These are phyloP conservation scores for Tuta absoluta DNA, from an alignment of 2,888 invertebrate genomes.

Conservation along the genomic window DNA sequence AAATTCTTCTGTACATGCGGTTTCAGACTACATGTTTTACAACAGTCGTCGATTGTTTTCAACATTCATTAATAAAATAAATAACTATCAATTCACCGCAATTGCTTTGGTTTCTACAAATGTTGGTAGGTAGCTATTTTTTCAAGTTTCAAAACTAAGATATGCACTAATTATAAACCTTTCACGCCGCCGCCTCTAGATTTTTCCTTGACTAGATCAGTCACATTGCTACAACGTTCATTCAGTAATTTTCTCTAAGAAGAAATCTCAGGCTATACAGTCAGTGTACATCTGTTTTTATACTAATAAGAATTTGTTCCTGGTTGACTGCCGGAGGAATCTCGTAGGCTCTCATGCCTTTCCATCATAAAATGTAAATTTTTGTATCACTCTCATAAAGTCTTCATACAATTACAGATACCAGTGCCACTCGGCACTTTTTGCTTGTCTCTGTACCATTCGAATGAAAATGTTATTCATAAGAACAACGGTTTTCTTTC, in stretches of 20 bases:
- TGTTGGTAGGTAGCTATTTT: too few species aligned
- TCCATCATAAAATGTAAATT: conserved; percentile 75
- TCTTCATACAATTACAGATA: conserved; percentile 57
- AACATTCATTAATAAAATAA: too few species aligned
- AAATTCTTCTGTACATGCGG: too few species aligned
- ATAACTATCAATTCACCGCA: too few species aligned
- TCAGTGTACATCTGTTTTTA: conserved; percentile 60
- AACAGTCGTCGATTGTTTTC: too few species aligned
- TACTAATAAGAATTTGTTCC: conserved; percentile 71
- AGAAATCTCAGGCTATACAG: conserved; percentile 42
- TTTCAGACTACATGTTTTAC: too few species aligned
- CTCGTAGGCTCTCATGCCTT: conserved; percentile 61
- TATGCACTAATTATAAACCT: not conserved
- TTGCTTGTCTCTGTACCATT: conserved; percentile 40
- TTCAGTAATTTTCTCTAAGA: conserved; percentile 69
- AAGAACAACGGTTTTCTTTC: conserved; percentile 26
- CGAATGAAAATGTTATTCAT: conserved; percentile 51
- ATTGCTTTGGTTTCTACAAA: too few species aligned
- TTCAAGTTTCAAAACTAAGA: too few species aligned
- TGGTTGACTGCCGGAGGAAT: conserved; percentile 69
- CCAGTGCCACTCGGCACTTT: conserved; percentile 23
- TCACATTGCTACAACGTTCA: conserved; percentile 41
- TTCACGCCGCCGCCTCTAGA: not conserved
- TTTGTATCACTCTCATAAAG: conserved; percentile 62
- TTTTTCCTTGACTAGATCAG: not conserved